Percentiles rank a stretch among this genome's conserved stretches.
phyloP scores from a whole-genome alignment of 2,797 vertebrate genomes.

The Muraenolepis orangiensis region DNA sequence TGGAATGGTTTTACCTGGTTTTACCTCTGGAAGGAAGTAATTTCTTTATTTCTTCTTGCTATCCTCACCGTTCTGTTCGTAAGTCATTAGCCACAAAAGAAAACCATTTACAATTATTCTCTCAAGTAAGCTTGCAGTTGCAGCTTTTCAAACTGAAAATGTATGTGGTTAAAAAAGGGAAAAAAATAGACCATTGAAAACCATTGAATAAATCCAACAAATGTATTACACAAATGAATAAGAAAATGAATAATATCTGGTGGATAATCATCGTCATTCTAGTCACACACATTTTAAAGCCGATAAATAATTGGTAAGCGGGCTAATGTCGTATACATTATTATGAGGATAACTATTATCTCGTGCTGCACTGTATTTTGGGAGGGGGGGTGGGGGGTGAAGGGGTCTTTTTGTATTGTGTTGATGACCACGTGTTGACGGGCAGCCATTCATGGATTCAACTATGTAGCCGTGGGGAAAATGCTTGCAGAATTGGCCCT shows the following conservation, averaged over 20 bases:
- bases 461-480: not conserved
- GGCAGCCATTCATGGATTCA: not conserved
- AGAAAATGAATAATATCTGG: not conserved
- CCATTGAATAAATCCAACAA: not conserved
- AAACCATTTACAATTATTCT: not conserved
- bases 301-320: not conserved
- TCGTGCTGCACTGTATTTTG: not conserved
- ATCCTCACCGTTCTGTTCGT: constrained; percentile 5
- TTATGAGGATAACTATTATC: not conserved
- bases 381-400: not conserved
- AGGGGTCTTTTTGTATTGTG: not conserved
- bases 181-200: not conserved
- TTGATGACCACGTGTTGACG: not conserved
- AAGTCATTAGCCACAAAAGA: not conserved
- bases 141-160: not conserved
- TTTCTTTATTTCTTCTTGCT: constrained; percentile 14
- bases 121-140: not conserved
- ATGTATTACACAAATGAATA: not conserved
- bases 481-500: not conserved
- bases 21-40: not conserved
- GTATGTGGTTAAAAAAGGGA: not conserved
- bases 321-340: not conserved
- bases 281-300: not conserved
- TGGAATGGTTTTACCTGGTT: constrained; percentile 28
- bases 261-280: not conserved